Evolutionary conservation across 2,888 invertebrate species (phyloP), one percentile per base, ranked within the genome.

Genomic region (Blastobasis lacticolella): DNA sequence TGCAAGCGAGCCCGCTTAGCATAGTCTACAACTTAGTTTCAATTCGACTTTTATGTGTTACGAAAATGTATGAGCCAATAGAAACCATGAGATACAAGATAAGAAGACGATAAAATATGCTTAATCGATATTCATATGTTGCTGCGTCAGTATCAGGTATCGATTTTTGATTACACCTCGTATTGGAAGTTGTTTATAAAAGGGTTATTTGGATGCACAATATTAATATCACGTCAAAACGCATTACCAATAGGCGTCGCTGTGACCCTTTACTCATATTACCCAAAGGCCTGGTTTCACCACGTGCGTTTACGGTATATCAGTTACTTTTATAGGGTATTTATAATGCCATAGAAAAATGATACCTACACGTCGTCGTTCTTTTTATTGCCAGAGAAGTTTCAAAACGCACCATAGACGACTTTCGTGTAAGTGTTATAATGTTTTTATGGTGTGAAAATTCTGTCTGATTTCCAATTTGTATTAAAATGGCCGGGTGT

Each of bases 311-410:
- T 38, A 49, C 42, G 40, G 51, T 48, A 38, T 53, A 53, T 49
- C 51, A 66, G 72, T 70, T 69, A 66, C 67, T 69, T 72, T 72
- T 68, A 76, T 75, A 68, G 70, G 64, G 61, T 74, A 72, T 72
- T 70, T 70, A 68, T 66, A 66, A 65, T 62, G 58, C 58, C 63
- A 62, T 68, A 67, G 69, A 69, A 71, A 69, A 70, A 59, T 57
- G 66, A 77, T 72, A 74, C 65, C 56, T 45, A 46, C 48, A 55
- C 56, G 54, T 46, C 47, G 45, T 55, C 10, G 48, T 48, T 52
- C 57, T 51, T 50, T 49, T 55, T 52, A 52, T 52, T 36, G 46
- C 50, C 10, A 23, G 45, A 38, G 38, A 10, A 37, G 45, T 7
- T 37, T 36, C 36, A 46, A 37, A 50, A 46, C 43, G 50, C 45